A percentile compares a stretch with the other conserved stretches of the same genome.
phyloP scores from a whole-genome alignment of 2,797 vertebrate species.

The Scomberomorus guttatus region DNA sequence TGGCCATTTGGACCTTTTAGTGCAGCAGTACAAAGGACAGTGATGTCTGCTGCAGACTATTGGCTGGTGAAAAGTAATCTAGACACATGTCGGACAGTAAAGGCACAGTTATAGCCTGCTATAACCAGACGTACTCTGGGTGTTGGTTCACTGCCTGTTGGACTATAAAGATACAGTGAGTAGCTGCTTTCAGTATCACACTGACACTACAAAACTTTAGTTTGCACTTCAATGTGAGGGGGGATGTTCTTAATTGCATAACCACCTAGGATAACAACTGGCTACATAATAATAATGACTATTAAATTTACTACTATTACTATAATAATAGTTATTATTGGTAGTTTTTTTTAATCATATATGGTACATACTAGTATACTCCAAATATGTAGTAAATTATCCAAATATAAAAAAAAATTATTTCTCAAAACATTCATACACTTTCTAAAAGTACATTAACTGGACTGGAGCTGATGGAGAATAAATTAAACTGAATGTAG shows the following conservation, averaged over 20 bases:
- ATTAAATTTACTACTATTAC: no score
- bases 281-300: no score
- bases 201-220: not conserved
- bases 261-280: no score
- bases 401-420: not conserved
- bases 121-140: not conserved
- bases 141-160: not conserved
- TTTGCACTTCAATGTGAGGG: not conserved
- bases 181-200: not conserved
- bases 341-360: no score
- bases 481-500: not conserved
- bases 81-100: not conserved
- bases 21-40: not conserved
- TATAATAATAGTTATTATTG: no score
- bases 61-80: not conserved
- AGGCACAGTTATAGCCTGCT: not conserved
- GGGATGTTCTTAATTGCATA: no score
- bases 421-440: not conserved
- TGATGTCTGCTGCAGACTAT: not conserved
- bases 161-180: not conserved
- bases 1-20: not conserved
- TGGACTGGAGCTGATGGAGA: not conserved
- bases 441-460: not conserved
- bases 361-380: no score
- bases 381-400: not conserved